A percentile compares a stretch with the other conserved stretches of the same genome.
Evolutionary conservation across 2,113 vertebrate species (phyloP).

Genomic region (Psilopogon haemacephalus): DNA sequence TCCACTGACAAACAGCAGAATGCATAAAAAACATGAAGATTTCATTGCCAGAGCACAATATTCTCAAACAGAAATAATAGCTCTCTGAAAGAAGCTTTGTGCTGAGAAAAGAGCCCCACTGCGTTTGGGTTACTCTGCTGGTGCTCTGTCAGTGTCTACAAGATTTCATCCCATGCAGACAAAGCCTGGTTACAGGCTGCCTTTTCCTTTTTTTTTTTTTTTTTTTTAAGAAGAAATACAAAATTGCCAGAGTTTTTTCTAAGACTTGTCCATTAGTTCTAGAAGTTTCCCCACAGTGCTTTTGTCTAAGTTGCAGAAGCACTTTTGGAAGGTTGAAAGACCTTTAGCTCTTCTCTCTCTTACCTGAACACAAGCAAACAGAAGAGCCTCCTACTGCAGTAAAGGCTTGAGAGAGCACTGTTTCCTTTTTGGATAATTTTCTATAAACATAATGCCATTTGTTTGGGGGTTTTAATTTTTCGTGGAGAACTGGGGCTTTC

Average conservation of each 20-base stretch:
- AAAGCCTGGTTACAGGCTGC: neutral
- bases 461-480: rapidly evolving
- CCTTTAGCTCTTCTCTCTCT: neutral
- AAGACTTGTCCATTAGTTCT: neutral
- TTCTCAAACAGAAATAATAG: neutral
- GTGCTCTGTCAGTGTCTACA: neutral
- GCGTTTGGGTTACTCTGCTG: neutral
- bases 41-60: neutral
- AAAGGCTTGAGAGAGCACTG: neutral
- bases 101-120: neutral
- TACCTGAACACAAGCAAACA: neutral
- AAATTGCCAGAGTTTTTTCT: neutral
- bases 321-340: neutral
- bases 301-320: neutral
- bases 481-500: neutral
- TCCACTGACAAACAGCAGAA: neutral
- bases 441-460: neutral
- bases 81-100: neutral
- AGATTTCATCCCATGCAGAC: neutral
- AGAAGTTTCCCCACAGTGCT: neutral
- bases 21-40: neutral
- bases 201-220: neutral
- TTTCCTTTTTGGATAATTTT: neutral
- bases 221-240: neutral
- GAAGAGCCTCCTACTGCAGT: neutral